Percentiles rank a stretch among this genome's conserved stretches.
These are phyloP conservation scores for Pachydiplax longipennis DNA, from an alignment of 2,888 invertebrate genomes.

Conservation along the genomic window DNA sequence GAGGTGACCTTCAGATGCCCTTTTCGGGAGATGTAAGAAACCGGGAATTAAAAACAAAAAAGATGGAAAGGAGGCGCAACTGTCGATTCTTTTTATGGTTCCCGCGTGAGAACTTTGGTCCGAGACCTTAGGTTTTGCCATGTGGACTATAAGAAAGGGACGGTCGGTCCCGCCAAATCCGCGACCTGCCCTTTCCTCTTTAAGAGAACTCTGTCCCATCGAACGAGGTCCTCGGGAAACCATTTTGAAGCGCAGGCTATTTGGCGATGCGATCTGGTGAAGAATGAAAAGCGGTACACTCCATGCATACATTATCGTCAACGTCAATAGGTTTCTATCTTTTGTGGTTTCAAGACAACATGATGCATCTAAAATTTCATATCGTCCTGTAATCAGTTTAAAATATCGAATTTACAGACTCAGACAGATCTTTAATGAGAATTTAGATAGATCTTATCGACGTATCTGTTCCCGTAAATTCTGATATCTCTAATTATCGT, in stretches of 20 bases:
- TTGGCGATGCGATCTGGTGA: background rate
- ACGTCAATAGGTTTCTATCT: too few relatives aligned
- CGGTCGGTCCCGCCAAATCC: background rate
- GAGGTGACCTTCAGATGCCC: background rate
- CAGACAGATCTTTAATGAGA: too few relatives aligned
- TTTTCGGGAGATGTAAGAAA: background rate
- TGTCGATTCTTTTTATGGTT: background rate
- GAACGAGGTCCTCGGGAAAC: background rate
- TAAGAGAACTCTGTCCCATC: background rate
- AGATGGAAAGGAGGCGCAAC: background rate
- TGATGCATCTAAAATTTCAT: too few relatives aligned
- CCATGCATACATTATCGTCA: background rate
- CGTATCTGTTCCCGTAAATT: too few relatives aligned
- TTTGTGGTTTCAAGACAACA: too few relatives aligned
- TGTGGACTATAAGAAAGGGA: background rate
- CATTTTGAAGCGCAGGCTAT: background rate
- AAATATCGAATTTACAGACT: too few relatives aligned
- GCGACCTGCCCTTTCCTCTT: background rate
- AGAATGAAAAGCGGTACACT: background rate
- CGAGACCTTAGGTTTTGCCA: background rate
- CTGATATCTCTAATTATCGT: too few relatives aligned
- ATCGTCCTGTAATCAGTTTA: too few relatives aligned
- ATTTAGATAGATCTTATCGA: too few relatives aligned
- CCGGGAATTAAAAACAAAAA: background rate
- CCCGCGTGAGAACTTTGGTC: background rate